Conservation (phyloP, 2,113 vertebrate species). For the Cinclus cinclus region DNA sequence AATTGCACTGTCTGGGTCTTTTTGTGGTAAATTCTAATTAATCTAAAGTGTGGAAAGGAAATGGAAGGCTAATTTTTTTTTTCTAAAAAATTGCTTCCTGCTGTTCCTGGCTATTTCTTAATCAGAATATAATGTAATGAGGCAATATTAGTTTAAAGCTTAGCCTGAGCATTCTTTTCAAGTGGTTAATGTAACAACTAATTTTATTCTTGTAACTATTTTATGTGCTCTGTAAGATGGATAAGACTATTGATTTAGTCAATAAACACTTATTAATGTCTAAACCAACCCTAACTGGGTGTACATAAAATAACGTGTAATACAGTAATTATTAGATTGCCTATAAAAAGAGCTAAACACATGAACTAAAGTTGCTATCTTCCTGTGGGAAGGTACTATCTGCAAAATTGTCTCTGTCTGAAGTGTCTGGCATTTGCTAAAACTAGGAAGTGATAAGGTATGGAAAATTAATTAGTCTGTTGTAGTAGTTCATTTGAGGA, state of each 20-base stretch:
- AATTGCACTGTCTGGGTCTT: conserved; percentile 43
- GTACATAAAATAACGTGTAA: conserved; percentile 46
- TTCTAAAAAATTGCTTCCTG: not conserved
- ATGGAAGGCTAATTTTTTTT: not conserved
- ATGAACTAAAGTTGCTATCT: not conserved
- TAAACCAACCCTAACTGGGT: conserved; percentile 31
- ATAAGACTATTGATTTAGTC: conserved; percentile 51
- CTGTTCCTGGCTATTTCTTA: conserved; percentile 37
- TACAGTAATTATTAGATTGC: conserved; percentile 52
- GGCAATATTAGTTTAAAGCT: conserved; percentile 25
- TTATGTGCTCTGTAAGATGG: conserved; percentile 5
- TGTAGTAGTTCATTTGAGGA: not conserved
- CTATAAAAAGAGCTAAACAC: not conserved
- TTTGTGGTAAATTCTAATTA: conserved; percentile 62
- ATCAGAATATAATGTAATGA: conserved; percentile 60
- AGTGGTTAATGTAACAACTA: conserved; percentile 11
- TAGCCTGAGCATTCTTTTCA: not conserved
- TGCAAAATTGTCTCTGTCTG: not conserved
- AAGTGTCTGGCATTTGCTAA: not conserved
- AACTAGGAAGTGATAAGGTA: not conserved
- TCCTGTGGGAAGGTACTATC: not conserved
- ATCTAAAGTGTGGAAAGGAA: conserved; percentile 60
- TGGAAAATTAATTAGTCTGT: not conserved
- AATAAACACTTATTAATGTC: conserved; percentile 49
- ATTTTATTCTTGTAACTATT: conserved; percentile 42